A percentile compares a stretch with the other conserved stretches of the same genome.
Evolutionary conservation across 2,888 invertebrate genomes (phyloP).

Genomic region (Noctua janthe): DNA sequence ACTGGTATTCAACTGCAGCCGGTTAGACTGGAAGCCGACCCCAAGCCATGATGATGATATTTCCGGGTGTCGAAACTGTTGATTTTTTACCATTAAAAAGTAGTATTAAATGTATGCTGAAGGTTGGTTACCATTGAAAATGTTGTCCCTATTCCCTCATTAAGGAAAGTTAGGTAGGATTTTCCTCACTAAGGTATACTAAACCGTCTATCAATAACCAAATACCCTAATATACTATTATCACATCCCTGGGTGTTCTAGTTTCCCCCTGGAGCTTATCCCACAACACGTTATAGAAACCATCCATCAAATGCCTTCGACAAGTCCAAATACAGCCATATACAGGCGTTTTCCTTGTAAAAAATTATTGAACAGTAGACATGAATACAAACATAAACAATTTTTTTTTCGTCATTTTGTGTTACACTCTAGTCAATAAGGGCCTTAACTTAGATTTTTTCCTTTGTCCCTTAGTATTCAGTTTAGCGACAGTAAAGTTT

Average conservation of each 20-base stretch:
- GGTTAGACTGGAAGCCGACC: no score
- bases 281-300: no score
- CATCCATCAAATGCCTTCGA: neutral
- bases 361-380: neutral
- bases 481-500: slow-evolving; percentile 36
- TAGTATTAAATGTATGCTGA: no score
- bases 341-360: no score
- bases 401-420: neutral
- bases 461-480: slow-evolving; percentile 52
- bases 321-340: neutral
- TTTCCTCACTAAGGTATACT: no score
- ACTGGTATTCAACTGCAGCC: no score
- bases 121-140: neutral
- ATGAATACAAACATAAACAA: neutral
- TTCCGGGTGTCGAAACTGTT: neutral
- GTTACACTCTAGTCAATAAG: slow-evolving; percentile 6
- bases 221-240: neutral
- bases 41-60: neutral
- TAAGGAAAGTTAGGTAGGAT: no score
- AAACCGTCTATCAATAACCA: no score
- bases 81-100: neutral
- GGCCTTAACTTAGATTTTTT: slow-evolving; percentile 19
- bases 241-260: no score
- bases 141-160: neutral
- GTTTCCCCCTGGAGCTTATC: no score